phyloP scores from a whole-genome alignment of 2,888 invertebrate genomes.

The Aleiodes alternator region DNA sequence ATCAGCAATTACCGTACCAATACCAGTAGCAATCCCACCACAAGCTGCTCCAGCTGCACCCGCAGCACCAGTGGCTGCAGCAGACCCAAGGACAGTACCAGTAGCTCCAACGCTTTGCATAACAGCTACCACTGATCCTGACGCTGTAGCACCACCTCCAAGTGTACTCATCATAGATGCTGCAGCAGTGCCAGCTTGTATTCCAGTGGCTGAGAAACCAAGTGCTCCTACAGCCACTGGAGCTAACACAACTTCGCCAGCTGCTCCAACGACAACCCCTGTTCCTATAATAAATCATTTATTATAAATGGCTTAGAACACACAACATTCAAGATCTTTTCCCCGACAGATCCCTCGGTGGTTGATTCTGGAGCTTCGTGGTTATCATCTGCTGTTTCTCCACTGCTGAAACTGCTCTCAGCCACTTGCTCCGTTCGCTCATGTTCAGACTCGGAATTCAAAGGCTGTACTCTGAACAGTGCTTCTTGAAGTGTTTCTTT shows the following conservation, averaged over 20 bases:
- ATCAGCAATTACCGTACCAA: too few relatives aligned
- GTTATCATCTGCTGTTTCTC: too few relatives aligned
- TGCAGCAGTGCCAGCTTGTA: not conserved
- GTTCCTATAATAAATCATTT: not conserved
- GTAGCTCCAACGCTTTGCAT: slow-evolving; percentile 15
- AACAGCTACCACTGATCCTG: not conserved
- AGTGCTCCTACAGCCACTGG: not conserved
- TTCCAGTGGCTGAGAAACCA: not conserved
- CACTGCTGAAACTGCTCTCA: too few relatives aligned
- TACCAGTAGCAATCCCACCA: not conserved
- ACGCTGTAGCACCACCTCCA: not conserved
- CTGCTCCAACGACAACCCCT: not conserved
- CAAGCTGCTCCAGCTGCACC: not conserved
- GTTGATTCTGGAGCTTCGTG: too few relatives aligned
- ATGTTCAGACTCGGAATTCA: too few relatives aligned
- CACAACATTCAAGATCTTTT: too few relatives aligned
- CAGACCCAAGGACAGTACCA: not conserved
- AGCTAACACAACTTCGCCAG: not conserved
- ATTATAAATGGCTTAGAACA: not conserved
- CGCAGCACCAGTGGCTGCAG: not conserved
- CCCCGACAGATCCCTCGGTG: too few relatives aligned
- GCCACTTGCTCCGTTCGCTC: too few relatives aligned
- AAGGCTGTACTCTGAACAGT: too few relatives aligned
- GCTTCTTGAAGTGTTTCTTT: too few relatives aligned
- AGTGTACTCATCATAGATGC: slow-evolving; percentile 1